Evolutionary conservation across 1,140 invertebrate species (phyloP), one percentile per base, ranked within the genome.

Genomic region (Heliconius nattereri): DNA sequence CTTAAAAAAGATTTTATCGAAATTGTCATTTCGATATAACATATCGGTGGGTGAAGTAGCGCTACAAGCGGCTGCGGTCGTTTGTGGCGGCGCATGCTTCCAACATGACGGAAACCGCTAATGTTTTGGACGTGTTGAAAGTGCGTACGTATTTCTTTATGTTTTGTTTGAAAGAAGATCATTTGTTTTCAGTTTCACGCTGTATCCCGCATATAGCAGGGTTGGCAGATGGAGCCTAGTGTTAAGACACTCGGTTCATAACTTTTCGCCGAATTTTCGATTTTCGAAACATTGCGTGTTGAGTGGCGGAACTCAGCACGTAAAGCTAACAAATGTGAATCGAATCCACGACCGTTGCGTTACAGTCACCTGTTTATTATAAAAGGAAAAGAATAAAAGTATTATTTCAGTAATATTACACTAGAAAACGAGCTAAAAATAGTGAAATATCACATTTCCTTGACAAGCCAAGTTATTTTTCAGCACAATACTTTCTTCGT

Each of bases 41-140:
- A 66, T 23, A 26, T 26, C 23, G 60, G 26, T 66, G 3, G 16
- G 60, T 66, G 23, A 9, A n/a, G 60, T 26, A 13, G 11, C 26
- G 60, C 60, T 73, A 60, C 60, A 78, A 78, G 20, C 23, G 77
- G 37, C 52, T 74, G 77, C 35, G 72, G 77, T 78, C 32, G 49
- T 60, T 66, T 78, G 77, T 54, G 71, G 77, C 26, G 54, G 37
- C 37, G 26, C 37, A 70, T 78, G 72, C 72, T 78, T 40, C 71
- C 72, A 74, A 45, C 77, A 26, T 74, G 71, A 60, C 49, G 77
- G 40, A 60, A 57, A 74, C 77, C 77, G 35, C 77, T 73, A 60
- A 78, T 74, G 77, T 78, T 78, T 66, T 20, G 37, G 77, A 45
- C 72, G 19, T 78, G 37, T 57, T 60, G 77, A 57, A 26, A 66